Percentiles rank a stretch among this genome's conserved stretches.
These are phyloP conservation scores for Neodiprion pinetum DNA, from an alignment of 1,140 invertebrate genomes.

Conservation along the genomic window DNA sequence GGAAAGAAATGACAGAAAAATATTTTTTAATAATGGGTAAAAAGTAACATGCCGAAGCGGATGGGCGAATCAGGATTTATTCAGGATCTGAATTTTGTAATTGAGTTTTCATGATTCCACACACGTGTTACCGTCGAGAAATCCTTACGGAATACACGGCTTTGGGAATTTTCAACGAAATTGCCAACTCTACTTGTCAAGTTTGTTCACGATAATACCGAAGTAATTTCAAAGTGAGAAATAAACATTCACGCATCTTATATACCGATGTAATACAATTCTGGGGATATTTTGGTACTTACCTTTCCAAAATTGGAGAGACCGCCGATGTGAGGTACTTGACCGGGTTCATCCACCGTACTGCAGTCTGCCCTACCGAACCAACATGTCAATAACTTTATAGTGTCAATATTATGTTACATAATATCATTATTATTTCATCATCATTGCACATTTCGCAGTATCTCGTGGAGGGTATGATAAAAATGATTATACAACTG, in stretches of 20 bases:
- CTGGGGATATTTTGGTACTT: slow-evolving; percentile 40
- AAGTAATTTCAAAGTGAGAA: no score
- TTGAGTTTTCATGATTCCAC: background rate
- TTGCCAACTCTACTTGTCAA: background rate
- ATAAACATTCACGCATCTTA: background rate
- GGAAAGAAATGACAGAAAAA: no score
- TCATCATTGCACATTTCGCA: background rate
- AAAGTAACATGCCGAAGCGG: no score
- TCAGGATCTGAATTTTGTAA: background rate
- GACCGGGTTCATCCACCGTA: slow-evolving; percentile 71
- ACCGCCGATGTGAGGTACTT: slow-evolving; percentile 72
- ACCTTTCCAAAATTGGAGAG: slow-evolving; percentile 81
- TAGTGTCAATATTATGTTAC: slow-evolving; percentile 27
- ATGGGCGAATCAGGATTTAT: no score
- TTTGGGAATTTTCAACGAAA: background rate
- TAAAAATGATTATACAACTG: no score
- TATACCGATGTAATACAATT: background rate
- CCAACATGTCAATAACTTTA: slow-evolving; percentile 60
- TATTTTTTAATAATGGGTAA: no score
- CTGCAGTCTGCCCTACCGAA: slow-evolving; percentile 77
- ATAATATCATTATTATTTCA: background rate
- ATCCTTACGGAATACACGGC: no score
- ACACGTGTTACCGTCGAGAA: background rate
- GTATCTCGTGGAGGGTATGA: no score
- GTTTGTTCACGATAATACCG: background rate